Conservation (phyloP, 1,140 invertebrate species). For the Rhynchophorus ferrugineus region DNA sequence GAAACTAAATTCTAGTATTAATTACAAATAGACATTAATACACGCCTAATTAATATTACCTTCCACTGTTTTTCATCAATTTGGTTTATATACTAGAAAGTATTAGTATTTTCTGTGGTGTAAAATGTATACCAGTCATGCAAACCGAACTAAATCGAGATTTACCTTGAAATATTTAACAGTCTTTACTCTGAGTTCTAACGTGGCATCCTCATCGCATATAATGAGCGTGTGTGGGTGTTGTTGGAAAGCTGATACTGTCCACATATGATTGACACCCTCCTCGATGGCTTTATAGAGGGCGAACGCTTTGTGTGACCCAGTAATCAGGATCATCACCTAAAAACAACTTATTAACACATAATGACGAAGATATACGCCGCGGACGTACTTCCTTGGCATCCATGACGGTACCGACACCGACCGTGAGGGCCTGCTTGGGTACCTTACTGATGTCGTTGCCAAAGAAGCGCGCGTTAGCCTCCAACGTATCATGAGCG, state of each 20-base stretch:
- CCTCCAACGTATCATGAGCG: slow-evolving; percentile 91
- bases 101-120: no score
- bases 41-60: no score
- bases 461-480: slow-evolving; percentile 95
- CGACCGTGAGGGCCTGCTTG: slow-evolving; percentile 91
- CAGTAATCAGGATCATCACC: slow-evolving; percentile 97
- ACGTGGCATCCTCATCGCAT: slow-evolving; percentile 96
- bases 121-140: no score
- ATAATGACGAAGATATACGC: no score
- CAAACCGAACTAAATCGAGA: background rate
- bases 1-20: no score
- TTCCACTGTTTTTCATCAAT: no score
- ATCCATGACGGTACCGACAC: slow-evolving; percentile 98
- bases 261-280: slow-evolving; percentile 99
- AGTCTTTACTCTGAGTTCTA: slow-evolving; percentile 95
- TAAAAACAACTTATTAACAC: slow-evolving; percentile 33
- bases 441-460: slow-evolving; percentile 91
- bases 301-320: slow-evolving; percentile 94
- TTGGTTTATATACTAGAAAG: no score
- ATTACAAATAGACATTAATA: no score
- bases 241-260: slow-evolving; percentile 96
- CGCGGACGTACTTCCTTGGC: slow-evolving; percentile 79
- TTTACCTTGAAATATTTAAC: slow-evolving; percentile 98
- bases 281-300: slow-evolving; percentile 95
- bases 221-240: slow-evolving; percentile 87